Conservation (phyloP, 2,888 invertebrate species). For the Coelopa pilipes region DNA sequence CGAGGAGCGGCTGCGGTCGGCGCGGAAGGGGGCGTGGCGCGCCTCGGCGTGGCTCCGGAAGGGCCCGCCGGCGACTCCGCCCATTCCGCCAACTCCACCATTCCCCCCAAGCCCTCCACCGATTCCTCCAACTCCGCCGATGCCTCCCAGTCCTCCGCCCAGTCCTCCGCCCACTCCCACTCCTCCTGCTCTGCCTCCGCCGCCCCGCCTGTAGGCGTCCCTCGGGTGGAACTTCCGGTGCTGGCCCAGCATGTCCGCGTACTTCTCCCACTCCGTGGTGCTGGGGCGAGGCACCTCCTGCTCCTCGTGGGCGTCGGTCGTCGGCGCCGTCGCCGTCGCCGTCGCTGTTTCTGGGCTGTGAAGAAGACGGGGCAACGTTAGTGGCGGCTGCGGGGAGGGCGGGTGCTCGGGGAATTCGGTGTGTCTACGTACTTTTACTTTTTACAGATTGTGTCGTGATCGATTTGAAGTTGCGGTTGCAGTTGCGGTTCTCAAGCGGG, state of each 20-base stretch:
- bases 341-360: too few species aligned
- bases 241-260: constrained; percentile 60
- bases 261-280: constrained; percentile 63
- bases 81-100: background rate
- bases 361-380: too few species aligned
- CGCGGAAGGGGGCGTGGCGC: background rate
- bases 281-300: constrained; percentile 49
- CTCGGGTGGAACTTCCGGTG: constrained; percentile 58
- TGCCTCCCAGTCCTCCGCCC: constrained; percentile 40
- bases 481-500: constrained; percentile 38
- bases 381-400: too few species aligned
- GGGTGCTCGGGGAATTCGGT: too few species aligned
- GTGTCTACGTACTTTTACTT: constrained; percentile 47
- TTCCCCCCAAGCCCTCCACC: constrained; percentile 46
- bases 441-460: constrained; percentile 45
- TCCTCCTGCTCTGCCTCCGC: constrained; percentile 39
- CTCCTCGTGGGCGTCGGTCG: background rate
- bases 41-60: background rate
- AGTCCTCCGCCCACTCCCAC: background rate
- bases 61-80: constrained; percentile 21
- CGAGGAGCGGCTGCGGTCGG: background rate
- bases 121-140: constrained; percentile 34
- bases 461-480: constrained; percentile 41
- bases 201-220: constrained; percentile 52
- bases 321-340: too few species aligned